Evolutionary conservation across 1,140 invertebrate genomes (phyloP).

Genomic region (Papilio dardanus): DNA sequence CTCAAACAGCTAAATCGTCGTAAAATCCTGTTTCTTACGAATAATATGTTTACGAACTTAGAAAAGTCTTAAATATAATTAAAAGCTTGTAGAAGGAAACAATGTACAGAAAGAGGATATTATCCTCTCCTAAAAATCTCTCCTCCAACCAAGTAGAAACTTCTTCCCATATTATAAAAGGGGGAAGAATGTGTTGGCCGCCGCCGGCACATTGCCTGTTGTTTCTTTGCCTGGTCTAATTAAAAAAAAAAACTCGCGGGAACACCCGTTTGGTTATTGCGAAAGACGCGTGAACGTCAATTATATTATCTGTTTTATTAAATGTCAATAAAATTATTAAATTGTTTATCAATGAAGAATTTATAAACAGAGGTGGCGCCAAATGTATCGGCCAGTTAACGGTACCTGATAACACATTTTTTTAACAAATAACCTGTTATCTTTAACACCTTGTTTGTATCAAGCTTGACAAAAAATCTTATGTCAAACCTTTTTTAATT

Average conservation of each 20-base stretch:
- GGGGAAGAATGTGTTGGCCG: too few species aligned
- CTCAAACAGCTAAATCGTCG: too few species aligned
- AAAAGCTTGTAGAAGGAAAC: too few species aligned
- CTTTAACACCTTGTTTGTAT: conserved; percentile 7
- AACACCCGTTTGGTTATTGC: background rate
- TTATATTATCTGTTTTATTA: background rate
- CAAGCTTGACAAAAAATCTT: background rate
- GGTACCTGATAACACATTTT: background rate
- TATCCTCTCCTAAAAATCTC: too few species aligned
- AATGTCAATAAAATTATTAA: conserved; percentile 15
- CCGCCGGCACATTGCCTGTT: background rate
- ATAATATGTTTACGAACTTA: too few species aligned
- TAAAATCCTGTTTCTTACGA: too few species aligned
- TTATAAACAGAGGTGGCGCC: conserved; percentile 7
- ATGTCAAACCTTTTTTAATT: background rate
- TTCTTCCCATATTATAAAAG: too few species aligned
- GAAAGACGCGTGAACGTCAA: background rate
- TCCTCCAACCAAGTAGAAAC: too few species aligned
- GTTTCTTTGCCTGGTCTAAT: background rate
- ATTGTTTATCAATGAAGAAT: conserved; percentile 22
- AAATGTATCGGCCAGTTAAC: background rate
- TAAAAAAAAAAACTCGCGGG: background rate
- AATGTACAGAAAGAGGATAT: too few species aligned
- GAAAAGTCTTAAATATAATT: too few species aligned
- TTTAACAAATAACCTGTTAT: conserved; percentile 17